Evolutionary conservation across 2,113 vertebrate species (phyloP), one percentile per base, ranked within the genome.

Genomic region (Rhinopithecus roxellana): DNA sequence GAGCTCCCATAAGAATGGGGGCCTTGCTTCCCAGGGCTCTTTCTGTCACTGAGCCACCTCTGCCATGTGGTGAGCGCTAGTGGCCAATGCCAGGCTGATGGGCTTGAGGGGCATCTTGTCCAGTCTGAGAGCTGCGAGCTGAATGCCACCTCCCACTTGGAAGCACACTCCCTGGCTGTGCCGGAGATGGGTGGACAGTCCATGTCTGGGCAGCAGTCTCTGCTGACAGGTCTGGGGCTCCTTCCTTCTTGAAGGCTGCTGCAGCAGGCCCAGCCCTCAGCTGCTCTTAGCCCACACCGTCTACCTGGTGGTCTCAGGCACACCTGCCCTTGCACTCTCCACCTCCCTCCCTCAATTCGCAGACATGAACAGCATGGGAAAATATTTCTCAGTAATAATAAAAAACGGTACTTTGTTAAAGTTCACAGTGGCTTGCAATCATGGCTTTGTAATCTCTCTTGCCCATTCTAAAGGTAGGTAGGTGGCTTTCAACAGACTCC

Each of bases 321-420:
- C 7, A 3, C 23, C 20, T 1, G 0, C 70, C 17, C 16, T 35
- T 70, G 3, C 50, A 6, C 43, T 40, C 30, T 3, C 0, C 0
- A 0, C n/a, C 64, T 5, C 23, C 52, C 25, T 43, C 16, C 38
- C 45, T 38, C 8, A 0, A 0, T 0, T 18, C 32, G 20, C 35
- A 8, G 9, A 52, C 6, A 0, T 2, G 48, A 23, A 2, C 16
- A 5, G 16, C 6, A 1, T 0, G 12, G 35, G 69, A 45, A 55
- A 77, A 27, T 7, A 30, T 9, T 22, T 9, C 13, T 45, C 32
- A 38, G 10, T 5, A 5, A 2, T 40, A 3, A n/a, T 3, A 0
- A 1, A 1, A 14, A 0, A 5, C 0, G 64, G 12, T 1, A 0
- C 32, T 43, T 30, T 12, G 0, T 17, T 20, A 5, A 11, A 83